These are phyloP conservation scores for Catamblyrhynchus diadema DNA, from an alignment of 2,797 vertebrate genomes.

Conservation along the genomic window DNA sequence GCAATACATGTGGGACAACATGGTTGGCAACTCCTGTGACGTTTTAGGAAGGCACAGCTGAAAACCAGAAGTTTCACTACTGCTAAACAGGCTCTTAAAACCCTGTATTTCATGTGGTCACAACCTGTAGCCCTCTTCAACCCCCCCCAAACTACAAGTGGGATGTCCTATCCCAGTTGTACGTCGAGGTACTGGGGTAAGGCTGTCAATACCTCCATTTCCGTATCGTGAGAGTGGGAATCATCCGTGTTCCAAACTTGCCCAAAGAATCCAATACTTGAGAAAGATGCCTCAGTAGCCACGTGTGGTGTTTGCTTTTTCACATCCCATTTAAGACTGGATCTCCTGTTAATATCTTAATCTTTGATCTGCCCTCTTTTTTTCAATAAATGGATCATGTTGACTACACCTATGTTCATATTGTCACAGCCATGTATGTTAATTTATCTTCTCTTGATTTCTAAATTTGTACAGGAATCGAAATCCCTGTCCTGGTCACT, in stretches of 20 bases:
- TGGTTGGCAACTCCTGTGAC: slow-evolving; percentile 31
- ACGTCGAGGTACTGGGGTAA: not conserved
- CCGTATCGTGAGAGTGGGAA: not conserved
- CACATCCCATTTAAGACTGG: slow-evolving; percentile 15
- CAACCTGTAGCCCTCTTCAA: not conserved
- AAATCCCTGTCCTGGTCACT: slow-evolving; percentile 42
- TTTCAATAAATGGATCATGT: slow-evolving; percentile 22
- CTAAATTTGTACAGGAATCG: slow-evolving; percentile 56
- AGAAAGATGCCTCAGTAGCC: slow-evolving; percentile 25
- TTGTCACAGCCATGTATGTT: slow-evolving; percentile 50
- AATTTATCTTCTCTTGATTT: slow-evolving; percentile 42
- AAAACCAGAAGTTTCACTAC: slow-evolving; percentile 51
- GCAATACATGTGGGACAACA: slow-evolving; percentile 40
- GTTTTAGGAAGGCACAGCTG: slow-evolving; percentile 32
- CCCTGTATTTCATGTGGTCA: slow-evolving; percentile 24
- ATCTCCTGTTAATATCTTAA: not conserved
- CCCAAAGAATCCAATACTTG: slow-evolving; percentile 53
- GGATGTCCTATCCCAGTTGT: not conserved
- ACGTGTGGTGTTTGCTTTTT: slow-evolving; percentile 20
- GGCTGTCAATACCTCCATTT: slow-evolving; percentile 9
- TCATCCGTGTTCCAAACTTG: not conserved
- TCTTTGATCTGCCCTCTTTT: slow-evolving; percentile 10
- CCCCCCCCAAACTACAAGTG: not conserved
- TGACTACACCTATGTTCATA: slow-evolving; percentile 2
- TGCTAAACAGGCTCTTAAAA: slow-evolving; percentile 25